Base-by-base conservation (phyloP, 2,888 invertebrate species). In the Phalangium opilio region DNA sequence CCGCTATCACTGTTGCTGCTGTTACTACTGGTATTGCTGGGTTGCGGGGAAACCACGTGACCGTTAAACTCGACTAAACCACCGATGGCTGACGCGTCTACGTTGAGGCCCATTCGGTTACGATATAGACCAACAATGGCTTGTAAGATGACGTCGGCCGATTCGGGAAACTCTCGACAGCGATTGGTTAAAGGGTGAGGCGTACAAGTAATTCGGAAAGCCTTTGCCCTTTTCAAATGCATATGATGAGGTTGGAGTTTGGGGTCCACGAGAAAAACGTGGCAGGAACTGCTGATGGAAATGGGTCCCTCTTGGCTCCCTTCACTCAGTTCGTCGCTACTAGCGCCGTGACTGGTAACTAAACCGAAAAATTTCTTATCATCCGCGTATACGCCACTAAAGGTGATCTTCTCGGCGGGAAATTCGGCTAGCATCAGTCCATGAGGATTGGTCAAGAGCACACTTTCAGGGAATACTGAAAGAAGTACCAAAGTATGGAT, bases 1-100 rank as follows among this genome's bases (percentile, higher is more conserved):
- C 93, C 91, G 2, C 90, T 91, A 64, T 93, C 93, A 48, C 89
- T 89, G 64, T 90, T 91, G 58, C 87, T 89, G 0, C 81, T 83
- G 59, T 82, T 83, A 44, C 81, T 83, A 60, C 83, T 83, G 43
- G 52, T 52, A 35, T 53, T 52, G 38, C 52, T 55, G 0, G 84
- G 85, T 57, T 85, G 85, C 0, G 86, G 85, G 0, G 86, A 86
- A 59, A 81, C 79, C 0, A 50, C 74, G 69, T 50, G 46, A 73
- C 33, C 73, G 27, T 71, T 70, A 15, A 68, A 69, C 47, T 73
- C 70, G 34, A 55, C 47, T 53, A 49, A 57, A 20, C 55, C 59
- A 4, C 27, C 27, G 27, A 27, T 8, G 42, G 47, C 54, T 7
- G 54, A 48, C 15, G 53, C 49, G 34, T 52, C 54, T 51, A 56